Percentiles rank a stretch among this genome's conserved stretches.
These are phyloP conservation scores for Cantharis rufa DNA, from an alignment of 2,888 invertebrate species.

Conservation along the genomic window DNA sequence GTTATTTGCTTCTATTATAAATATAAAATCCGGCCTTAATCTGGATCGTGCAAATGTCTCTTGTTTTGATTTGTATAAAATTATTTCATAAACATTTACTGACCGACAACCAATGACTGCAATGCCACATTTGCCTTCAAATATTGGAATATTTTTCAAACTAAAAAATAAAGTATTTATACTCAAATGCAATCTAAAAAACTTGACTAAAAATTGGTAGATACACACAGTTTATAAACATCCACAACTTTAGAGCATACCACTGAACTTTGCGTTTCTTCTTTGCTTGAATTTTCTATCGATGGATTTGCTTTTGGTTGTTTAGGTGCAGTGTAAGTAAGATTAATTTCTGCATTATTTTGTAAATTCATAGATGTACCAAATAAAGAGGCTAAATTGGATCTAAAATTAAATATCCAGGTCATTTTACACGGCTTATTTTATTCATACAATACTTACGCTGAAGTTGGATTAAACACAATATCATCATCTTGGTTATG, in stretches of 20 bases:
- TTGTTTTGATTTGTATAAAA: slow-evolving; percentile 51
- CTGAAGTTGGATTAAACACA: slow-evolving; percentile 38
- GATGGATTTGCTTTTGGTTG: slow-evolving; percentile 38
- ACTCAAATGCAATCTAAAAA: neutral
- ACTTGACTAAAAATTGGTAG: neutral
- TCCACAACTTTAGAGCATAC: slow-evolving; percentile 42
- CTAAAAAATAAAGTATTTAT: slow-evolving; percentile 36
- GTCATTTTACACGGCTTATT: neutral
- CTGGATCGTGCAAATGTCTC: slow-evolving; percentile 45
- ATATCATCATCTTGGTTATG: slow-evolving; percentile 43
- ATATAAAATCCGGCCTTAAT: slow-evolving; percentile 37
- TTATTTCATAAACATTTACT: slow-evolving; percentile 45
- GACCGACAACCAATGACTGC: slow-evolving; percentile 53
- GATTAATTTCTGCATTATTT: slow-evolving; percentile 30
- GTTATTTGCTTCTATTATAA: slow-evolving; percentile 41
- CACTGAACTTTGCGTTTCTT: slow-evolving; percentile 37
- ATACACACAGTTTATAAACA: slow-evolving; percentile 44
- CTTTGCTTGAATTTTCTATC: slow-evolving; percentile 17
- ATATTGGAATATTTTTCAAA: slow-evolving; percentile 43
- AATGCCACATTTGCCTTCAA: slow-evolving; percentile 55
- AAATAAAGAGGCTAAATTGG: slow-evolving; percentile 45
- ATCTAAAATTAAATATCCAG: slow-evolving; percentile 35
- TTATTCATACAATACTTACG: slow-evolving; percentile 31
- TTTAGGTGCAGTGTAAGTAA: slow-evolving; percentile 46
- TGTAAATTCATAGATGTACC: slow-evolving; percentile 19